These are phyloP conservation scores for Sycophaga agraensis DNA, from an alignment of 1,140 invertebrate genomes.

Conservation along the genomic window DNA sequence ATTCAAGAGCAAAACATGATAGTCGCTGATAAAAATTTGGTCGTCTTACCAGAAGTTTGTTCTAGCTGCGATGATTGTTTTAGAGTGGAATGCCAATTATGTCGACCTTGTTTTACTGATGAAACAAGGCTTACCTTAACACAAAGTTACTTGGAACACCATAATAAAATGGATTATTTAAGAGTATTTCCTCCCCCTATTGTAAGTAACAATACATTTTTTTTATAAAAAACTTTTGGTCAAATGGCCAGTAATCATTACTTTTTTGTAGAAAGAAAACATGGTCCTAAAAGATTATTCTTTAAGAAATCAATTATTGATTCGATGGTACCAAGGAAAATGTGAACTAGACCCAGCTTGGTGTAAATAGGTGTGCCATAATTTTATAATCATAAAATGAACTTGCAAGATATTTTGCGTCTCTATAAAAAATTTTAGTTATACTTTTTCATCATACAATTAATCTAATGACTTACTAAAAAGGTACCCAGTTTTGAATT, in stretches of 20 bases:
- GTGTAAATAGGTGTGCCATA: constrained; percentile 58
- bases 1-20: constrained; percentile 66
- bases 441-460: no score
- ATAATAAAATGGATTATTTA: constrained; percentile 75
- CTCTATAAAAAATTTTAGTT: no score
- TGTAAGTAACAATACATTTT: constrained; percentile 57
- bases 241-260: constrained; percentile 14
- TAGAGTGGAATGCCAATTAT: constrained; percentile 72
- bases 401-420: no score
- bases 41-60: constrained; percentile 75
- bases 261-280: constrained; percentile 51
- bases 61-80: constrained; percentile 67
- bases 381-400: background rate
- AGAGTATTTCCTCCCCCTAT: constrained; percentile 78
- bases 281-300: constrained; percentile 59
- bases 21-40: constrained; percentile 77
- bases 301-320: constrained; percentile 68
- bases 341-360: constrained; percentile 72
- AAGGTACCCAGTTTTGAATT: no score
- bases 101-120: constrained; percentile 72
- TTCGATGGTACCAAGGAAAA: constrained; percentile 82
- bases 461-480: no score
- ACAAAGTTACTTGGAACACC: constrained; percentile 76
- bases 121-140: constrained; percentile 64
- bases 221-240: constrained; percentile 2